Percentiles rank a stretch among this genome's conserved stretches.
Conservation (phyloP, 2,888 invertebrate species). For the Patella pellucida region DNA sequence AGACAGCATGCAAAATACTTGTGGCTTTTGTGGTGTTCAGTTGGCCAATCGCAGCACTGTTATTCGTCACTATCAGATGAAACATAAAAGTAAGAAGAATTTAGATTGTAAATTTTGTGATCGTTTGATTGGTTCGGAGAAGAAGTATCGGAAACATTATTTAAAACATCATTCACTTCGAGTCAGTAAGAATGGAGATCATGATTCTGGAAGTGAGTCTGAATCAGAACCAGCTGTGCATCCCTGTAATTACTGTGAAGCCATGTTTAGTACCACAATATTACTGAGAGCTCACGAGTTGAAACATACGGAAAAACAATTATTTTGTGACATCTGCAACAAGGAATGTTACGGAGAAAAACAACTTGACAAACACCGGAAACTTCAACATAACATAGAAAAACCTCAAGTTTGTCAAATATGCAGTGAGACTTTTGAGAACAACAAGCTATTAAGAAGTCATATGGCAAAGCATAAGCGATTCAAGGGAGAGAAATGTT, state of each 20-base stretch:
- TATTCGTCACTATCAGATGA: not conserved
- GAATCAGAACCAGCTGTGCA: too few relatives aligned
- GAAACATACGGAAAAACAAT: not conserved
- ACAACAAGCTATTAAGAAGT: not conserved
- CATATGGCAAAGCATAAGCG: not conserved
- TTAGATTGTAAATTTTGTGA: not conserved
- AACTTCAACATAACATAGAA: not conserved
- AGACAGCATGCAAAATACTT: not conserved
- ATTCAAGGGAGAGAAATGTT: not conserved
- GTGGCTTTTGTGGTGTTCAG: conserved; percentile 1
- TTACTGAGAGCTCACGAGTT: not conserved
- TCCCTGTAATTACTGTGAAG: not conserved
- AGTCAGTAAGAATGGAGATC: too few relatives aligned
- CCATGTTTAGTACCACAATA: not conserved
- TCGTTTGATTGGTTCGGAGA: not conserved
- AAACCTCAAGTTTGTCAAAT: not conserved
- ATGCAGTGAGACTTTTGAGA: not conserved
- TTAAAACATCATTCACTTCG: not conserved
- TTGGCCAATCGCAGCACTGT: not conserved
- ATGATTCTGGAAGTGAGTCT: too few relatives aligned
- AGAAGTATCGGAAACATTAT: conserved; percentile 1
- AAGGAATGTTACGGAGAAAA: not conserved
- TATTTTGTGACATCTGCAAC: not conserved
- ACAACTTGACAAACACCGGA: not conserved
- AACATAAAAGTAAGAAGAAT: not conserved